Conservation (phyloP, 2,113 vertebrate genomes). For the Psammodynastes pulverulentus region DNA sequence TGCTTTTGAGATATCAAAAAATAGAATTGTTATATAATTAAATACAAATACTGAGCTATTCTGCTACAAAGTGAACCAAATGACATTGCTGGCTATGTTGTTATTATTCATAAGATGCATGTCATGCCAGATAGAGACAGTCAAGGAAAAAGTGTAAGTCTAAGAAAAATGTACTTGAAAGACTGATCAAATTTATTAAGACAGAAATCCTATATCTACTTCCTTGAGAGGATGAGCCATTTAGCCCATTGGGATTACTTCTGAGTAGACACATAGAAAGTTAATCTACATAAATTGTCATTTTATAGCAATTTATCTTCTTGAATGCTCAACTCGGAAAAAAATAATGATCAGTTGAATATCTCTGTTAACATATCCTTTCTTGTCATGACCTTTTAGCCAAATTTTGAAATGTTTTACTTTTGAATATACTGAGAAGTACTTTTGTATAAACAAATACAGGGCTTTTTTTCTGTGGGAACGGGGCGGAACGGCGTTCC, state of each 20-base stretch:
- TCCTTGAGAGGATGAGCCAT: not conserved
- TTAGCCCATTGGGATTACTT: not conserved
- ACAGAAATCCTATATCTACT: not conserved
- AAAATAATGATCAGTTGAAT: not conserved
- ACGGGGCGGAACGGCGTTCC: too few species aligned
- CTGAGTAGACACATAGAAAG: not conserved
- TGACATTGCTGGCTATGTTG: not conserved
- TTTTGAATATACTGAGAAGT: slow-evolving; percentile 44
- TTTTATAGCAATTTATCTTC: not conserved
- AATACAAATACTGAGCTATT: not conserved
- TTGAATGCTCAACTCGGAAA: not conserved
- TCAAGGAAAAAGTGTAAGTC: too few species aligned
- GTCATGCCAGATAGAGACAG: not conserved
- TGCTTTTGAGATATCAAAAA: not conserved
- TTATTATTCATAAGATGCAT: not conserved
- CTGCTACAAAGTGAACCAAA: not conserved
- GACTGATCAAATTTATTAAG: not conserved
- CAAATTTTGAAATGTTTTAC: not conserved
- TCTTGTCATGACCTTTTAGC: not conserved
- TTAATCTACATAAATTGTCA: not conserved
- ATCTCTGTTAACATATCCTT: not conserved
- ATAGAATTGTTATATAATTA: not conserved
- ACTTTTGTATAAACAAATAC: slow-evolving; percentile 35
- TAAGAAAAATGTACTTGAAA: not conserved
- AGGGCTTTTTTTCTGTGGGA: too few species aligned